Evolutionary conservation across 2,113 vertebrate genomes (phyloP), one percentile per base, ranked within the genome.

Genomic region (Eulemur macaco): DNA sequence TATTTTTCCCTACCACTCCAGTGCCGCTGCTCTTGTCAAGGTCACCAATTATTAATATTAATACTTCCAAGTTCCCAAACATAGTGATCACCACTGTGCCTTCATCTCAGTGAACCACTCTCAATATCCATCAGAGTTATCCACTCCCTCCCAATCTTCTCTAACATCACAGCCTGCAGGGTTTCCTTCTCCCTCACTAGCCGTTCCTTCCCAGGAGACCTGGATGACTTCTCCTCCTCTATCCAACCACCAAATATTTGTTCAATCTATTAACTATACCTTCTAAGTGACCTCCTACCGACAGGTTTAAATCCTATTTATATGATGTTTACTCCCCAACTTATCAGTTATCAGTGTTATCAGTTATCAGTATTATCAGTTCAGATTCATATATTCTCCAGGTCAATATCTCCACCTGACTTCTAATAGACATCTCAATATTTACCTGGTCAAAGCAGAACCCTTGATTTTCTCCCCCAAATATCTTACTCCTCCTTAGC

Each of bases 81-180:
- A 50, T 17, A 34, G 8, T 86, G 56, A 68, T 56, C 12, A 78
- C 42, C 23, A 45, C 14, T 69, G 29, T 45, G 10, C n/a, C n/a
- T 52, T 60, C 29, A 15, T 47, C 39, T 89, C 82, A 74, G 27
- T 21, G 47, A 25, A 52, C 8, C 7, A 66, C 0, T 3, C 2
- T 6, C 50, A 60, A 42, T 37, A 37, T 13, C 37, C 14, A 17
- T 9, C 60, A 34, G 47, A 64, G 13, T 52, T 63, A 71, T 45
- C 17, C 2, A 18, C 1, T 12, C 7, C 8, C 15, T 45, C 25
- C 8, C 17, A 1, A 0, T 39, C 45, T 52, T 76, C 50, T 66
- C n/a, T 66, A 63, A 37, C 8, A 8, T 58, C 58, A 58, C 21
- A 47, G 11, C 56, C 14, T 27, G 4, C 11, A 27, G 45, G 8